Evolutionary conservation across 2,797 vertebrate species (phyloP).

Genomic region (Craterocephalus amniculus): DNA sequence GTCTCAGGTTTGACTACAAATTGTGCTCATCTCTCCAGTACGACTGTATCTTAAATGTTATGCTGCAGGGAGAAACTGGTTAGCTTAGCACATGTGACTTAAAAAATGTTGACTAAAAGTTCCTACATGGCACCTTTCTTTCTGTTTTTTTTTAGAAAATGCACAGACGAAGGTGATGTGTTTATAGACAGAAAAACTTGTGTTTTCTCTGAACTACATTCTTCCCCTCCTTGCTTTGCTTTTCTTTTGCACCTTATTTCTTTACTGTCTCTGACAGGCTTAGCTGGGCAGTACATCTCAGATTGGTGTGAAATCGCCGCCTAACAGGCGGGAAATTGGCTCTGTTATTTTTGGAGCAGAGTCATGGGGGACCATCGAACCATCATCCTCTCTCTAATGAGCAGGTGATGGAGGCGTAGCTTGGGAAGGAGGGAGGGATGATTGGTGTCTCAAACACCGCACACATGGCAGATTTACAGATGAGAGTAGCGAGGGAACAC

Average conservation of each 20-base stretch:
- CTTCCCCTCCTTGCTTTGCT: slow-evolving; percentile 30
- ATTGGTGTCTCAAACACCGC: slow-evolving; percentile 36
- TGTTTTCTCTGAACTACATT: slow-evolving; percentile 63
- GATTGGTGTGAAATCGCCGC: slow-evolving; percentile 86
- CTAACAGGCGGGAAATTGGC: slow-evolving; percentile 85
- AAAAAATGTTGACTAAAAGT: too few relatives aligned
- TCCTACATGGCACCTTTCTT: too few relatives aligned
- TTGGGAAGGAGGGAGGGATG: slow-evolving; percentile 13
- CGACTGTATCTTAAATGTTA: background rate
- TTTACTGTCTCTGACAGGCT: slow-evolving; percentile 54
- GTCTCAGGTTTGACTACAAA: too few relatives aligned
- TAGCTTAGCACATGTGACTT: too few relatives aligned
- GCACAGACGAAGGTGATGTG: slow-evolving; percentile 12
- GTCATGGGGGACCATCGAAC: slow-evolving; percentile 73
- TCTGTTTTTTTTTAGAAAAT: background rate
- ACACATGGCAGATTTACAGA: slow-evolving; percentile 51
- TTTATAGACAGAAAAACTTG: slow-evolving; percentile 36
- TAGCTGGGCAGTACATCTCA: slow-evolving; percentile 68
- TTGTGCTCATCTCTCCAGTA: too few relatives aligned
- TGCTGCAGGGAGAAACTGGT: background rate
- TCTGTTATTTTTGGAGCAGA: slow-evolving; percentile 85
- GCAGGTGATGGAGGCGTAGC: slow-evolving; percentile 75
- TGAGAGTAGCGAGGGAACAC: slow-evolving; percentile 32
- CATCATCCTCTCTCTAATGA: slow-evolving; percentile 79
- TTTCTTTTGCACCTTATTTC: slow-evolving; percentile 42